Evolutionary conservation across 1,140 invertebrate species (phyloP).

Genomic region (Tyrophagus putrescentiae): DNA sequence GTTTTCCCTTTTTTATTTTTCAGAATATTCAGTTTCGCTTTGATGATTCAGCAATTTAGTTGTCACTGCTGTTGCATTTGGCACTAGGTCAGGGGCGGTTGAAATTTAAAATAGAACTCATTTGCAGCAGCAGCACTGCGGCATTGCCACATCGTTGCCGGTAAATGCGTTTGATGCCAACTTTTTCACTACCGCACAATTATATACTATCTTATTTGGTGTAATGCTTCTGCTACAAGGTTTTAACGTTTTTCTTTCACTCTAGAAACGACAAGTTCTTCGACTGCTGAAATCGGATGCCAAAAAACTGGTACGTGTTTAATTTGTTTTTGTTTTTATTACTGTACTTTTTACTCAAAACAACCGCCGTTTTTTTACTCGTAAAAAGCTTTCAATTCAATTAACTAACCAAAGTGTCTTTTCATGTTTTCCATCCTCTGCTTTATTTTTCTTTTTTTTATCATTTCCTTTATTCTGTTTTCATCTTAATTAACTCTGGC

Average conservation of each 20-base stretch:
- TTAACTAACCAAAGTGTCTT: no score
- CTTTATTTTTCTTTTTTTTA: not conserved
- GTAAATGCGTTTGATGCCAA: no score
- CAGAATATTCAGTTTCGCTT: no score
- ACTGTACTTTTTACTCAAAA: conserved; percentile 12
- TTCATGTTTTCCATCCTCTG: not conserved
- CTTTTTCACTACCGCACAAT: not conserved
- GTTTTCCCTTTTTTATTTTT: no score
- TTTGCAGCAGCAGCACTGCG: not conserved
- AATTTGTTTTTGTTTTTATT: not conserved
- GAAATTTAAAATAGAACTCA: not conserved
- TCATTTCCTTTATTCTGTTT: not conserved
- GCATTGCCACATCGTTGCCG: no score
- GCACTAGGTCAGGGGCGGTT: no score
- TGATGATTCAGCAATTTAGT: no score
- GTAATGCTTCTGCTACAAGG: not conserved
- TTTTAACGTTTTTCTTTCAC: not conserved
- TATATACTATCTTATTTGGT: not conserved
- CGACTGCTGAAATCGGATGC: conserved; percentile 18
- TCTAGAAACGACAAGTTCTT: conserved; percentile 14
- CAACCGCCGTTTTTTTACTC: no score
- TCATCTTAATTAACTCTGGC: not conserved
- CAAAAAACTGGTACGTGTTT: conserved; percentile 8
- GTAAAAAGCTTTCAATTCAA: no score
- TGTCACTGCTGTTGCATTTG: no score